These are phyloP conservation scores for Himalopsyche japonica DNA, from an alignment of 2,888 invertebrate genomes.

Conservation along the genomic window DNA sequence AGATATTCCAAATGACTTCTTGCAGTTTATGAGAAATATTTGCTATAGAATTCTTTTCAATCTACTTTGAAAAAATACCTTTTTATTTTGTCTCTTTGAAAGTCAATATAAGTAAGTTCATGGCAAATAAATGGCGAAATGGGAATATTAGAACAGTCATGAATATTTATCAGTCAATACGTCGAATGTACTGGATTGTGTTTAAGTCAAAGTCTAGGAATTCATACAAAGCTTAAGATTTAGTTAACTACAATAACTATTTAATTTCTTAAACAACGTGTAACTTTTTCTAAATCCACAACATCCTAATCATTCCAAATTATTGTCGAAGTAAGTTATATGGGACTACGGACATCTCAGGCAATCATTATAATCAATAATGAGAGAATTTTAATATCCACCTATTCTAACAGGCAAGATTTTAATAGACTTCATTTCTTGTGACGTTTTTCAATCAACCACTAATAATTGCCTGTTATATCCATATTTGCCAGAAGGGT, in stretches of 20 bases:
- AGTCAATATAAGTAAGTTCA: not conserved
- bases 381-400: not conserved
- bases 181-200: not conserved
- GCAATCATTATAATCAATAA: not conserved
- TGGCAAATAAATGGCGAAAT: not conserved
- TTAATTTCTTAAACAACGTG: not conserved
- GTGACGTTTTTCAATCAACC: not conserved
- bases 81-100: too few species aligned
- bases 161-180: not conserved
- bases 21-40: too few species aligned
- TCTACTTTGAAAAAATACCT: too few species aligned
- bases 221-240: not conserved
- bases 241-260: not conserved
- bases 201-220: not conserved
- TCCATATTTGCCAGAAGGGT: not conserved
- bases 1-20: too few species aligned
- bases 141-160: not conserved
- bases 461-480: not conserved
- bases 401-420: not conserved
- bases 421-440: not conserved
- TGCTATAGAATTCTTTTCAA: too few species aligned
- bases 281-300: constrained; percentile 4
- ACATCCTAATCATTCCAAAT: constrained; percentile 24
- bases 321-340: constrained; percentile 18
- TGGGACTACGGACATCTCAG: not conserved